phyloP scores from a whole-genome alignment of 2,888 invertebrate species.

The Drosophila austrosaltans region DNA sequence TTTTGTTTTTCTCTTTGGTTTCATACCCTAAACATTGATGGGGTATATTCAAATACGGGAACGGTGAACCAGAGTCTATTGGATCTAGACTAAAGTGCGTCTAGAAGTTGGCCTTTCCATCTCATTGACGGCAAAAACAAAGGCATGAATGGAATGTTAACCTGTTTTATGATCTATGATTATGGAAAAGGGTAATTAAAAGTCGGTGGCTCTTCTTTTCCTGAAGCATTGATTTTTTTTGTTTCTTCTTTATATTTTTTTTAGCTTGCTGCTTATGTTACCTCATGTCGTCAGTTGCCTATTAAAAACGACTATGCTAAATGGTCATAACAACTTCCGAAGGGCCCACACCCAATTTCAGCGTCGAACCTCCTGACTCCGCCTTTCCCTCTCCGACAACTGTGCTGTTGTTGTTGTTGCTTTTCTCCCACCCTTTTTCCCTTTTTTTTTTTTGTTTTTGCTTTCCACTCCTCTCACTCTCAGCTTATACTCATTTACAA shows the following conservation, averaged over 20 bases:
- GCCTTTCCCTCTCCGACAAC: background rate
- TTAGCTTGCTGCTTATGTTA: conserved; percentile 42
- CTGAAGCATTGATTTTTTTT: background rate
- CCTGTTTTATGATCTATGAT: background rate
- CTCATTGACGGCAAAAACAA: too few species aligned
- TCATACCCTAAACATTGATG: background rate
- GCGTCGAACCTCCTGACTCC: background rate
- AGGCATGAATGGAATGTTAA: too few species aligned
- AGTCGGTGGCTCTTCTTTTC: background rate
- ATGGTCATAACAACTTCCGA: conserved; percentile 77
- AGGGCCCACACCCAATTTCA: conserved; percentile 41
- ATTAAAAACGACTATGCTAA: conserved; percentile 62
- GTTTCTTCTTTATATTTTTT: conserved; percentile 11
- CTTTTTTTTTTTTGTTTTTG: too few species aligned
- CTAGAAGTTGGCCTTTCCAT: too few species aligned
- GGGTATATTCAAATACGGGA: too few species aligned
- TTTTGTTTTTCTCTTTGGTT: background rate
- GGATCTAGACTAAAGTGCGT: too few species aligned
- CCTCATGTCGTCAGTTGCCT: conserved; percentile 48
- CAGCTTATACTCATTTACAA: conserved; percentile 68
- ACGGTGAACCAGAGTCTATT: too few species aligned
- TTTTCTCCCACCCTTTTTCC: too few species aligned
- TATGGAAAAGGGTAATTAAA: background rate
- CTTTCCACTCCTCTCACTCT: conserved; percentile 1
- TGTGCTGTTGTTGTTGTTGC: too few species aligned